These are phyloP conservation scores for Sorex fumeus DNA, from an alignment of 2,113 vertebrate species.

Conservation along the genomic window DNA sequence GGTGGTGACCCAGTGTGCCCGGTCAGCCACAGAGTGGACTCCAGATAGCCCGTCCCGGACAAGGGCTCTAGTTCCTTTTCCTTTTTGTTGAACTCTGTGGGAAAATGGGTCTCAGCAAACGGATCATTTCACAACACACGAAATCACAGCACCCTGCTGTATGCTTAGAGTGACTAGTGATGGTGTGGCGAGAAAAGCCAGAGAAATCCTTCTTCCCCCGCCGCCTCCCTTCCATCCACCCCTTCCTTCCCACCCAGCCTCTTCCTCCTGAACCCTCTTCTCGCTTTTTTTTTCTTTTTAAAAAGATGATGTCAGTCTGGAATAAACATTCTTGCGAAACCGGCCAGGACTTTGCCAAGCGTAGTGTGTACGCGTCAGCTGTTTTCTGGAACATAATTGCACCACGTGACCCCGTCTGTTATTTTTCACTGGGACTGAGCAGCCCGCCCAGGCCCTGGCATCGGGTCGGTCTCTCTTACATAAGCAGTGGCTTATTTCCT, in stretches of 20 bases:
- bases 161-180: not conserved
- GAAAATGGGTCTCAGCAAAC: not conserved
- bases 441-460: not conserved
- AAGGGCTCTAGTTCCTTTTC: not conserved
- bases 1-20: no score
- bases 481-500: slow-evolving; percentile 33
- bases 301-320: slow-evolving; percentile 78
- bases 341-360: slow-evolving; percentile 71
- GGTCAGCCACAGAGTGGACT: no score
- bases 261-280: not conserved
- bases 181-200: not conserved
- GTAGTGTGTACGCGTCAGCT: slow-evolving; percentile 69
- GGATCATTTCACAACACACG: not conserved
- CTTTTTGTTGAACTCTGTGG: not conserved
- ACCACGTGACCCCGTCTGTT: slow-evolving; percentile 66
- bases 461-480: slow-evolving; percentile 16
- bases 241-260: not conserved
- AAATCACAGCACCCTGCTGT: not conserved
- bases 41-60: not conserved
- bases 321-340: slow-evolving; percentile 83
- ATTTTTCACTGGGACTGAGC: slow-evolving; percentile 68
- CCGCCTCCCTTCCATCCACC: not conserved
- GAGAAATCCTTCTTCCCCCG: not conserved
- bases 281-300: not conserved
- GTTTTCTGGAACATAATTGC: slow-evolving; percentile 74